Evolutionary conservation across 2,888 invertebrate genomes (phyloP), one percentile per base, ranked within the genome.

Genomic region (Neoascia interrupta): DNA sequence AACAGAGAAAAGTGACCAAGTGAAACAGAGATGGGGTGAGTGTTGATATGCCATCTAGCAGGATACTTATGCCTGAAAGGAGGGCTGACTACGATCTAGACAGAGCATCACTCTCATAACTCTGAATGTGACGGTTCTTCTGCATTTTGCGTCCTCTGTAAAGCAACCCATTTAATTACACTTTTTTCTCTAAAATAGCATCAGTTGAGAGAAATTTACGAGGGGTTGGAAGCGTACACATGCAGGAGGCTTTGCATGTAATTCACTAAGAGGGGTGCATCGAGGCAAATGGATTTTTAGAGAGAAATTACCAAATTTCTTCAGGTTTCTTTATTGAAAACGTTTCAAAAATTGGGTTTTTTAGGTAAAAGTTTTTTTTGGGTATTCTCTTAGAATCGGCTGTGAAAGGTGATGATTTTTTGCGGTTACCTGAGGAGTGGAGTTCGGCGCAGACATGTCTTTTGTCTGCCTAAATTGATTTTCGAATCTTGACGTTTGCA

Each of bases 151-250:
- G n/a, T n/a, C n/a, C n/a, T n/a, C n/a, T n/a, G n/a, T n/a, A n/a
- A n/a, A n/a, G n/a, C 79, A 73, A 66, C 79, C 79, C 61, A 72
- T 66, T 68, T 73, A 79, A 79, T 79, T 79, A 66, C 68, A 56
- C 61, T 73, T 68, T 61, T 53, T 66, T 36, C 64, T 47, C 34
- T 31, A 13, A 15, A 60, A 64, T 73, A 68, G 56, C 70, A 53
- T 58, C 72, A 61, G 54, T 72, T 66, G 13, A 51, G 61, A 56
- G 51, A 31, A 79, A 79, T 79, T 73, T 73, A 79, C 58, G 61
- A 79, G 60, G 56, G 73, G 73, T 45, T 31, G 28, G 13, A 4
- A 11, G 8, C 6, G 3, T 36, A 28, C 16, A 31, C 51, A 56
- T 13, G 13, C 18, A 41, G 63, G 49, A 51, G 79, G 79, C 66